These are phyloP conservation scores for Plectropomus leopardus DNA, from an alignment of 2,113 vertebrate genomes.

Conservation along the genomic window DNA sequence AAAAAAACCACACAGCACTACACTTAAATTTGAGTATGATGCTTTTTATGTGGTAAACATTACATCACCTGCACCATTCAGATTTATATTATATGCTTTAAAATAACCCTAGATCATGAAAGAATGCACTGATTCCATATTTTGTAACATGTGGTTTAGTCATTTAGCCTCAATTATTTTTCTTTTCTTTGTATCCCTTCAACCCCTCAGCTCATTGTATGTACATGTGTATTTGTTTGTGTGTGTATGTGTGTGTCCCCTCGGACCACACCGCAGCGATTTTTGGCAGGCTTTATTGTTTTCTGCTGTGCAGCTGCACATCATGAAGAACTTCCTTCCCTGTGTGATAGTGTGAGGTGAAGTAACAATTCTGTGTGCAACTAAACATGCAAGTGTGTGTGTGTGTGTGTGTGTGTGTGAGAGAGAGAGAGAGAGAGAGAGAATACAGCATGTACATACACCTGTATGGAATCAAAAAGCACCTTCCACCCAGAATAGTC, in stretches of 20 bases:
- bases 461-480: neutral
- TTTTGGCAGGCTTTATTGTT: slow-evolving; percentile 78
- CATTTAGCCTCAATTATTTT: slow-evolving; percentile 5
- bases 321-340: slow-evolving; percentile 67
- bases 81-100: neutral
- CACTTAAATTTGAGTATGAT: neutral
- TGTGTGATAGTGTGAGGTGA: slow-evolving; percentile 64
- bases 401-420: slow-evolving; percentile 32
- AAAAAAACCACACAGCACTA: neutral
- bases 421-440: slow-evolving; percentile 26
- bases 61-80: neutral
- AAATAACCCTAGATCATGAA: neutral
- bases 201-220: neutral
- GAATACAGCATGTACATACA: neutral
- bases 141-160: neutral
- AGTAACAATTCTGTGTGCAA: slow-evolving; percentile 12
- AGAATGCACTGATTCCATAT: neutral
- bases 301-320: slow-evolving; percentile 81
- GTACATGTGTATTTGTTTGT: slow-evolving; percentile 34
- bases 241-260: slow-evolving; percentile 49
- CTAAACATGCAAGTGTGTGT: neutral
- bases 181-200: neutral
- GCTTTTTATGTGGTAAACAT: too few species aligned
- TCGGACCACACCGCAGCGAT: slow-evolving; percentile 56
- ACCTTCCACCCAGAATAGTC: neutral